These are phyloP conservation scores for Microctenopoma steveboyesi DNA, from an alignment of 2,797 vertebrate genomes.

Conservation along the genomic window DNA sequence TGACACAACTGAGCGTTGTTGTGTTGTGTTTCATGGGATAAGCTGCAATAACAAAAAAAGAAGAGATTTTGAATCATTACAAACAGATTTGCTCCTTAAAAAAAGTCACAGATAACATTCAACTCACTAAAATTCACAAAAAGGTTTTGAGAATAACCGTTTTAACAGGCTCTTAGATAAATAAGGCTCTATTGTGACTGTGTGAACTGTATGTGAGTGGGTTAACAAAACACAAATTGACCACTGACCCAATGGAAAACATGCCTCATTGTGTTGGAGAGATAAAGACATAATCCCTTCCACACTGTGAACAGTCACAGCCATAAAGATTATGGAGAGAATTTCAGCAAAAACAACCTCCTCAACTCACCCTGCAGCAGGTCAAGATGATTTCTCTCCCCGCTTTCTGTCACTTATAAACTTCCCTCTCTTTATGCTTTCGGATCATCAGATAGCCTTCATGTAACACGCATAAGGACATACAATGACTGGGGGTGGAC, in stretches of 20 bases:
- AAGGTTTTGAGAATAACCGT: too few relatives aligned
- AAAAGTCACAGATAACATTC: too few relatives aligned
- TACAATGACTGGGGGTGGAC: neutral
- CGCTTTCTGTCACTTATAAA: slow-evolving; percentile 34
- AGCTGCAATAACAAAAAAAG: too few relatives aligned
- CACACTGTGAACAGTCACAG: slow-evolving; percentile 39
- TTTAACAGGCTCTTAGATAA: neutral
- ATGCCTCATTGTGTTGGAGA: slow-evolving; percentile 33
- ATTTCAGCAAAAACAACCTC: slow-evolving; percentile 59
- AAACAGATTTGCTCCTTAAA: too few relatives aligned
- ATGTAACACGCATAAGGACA: slow-evolving; percentile 12
- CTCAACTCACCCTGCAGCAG: slow-evolving; percentile 31
- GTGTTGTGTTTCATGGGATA: too few relatives aligned
- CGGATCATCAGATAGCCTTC: slow-evolving; percentile 21
- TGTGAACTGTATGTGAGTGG: slow-evolving; percentile 1
- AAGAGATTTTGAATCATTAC: too few relatives aligned
- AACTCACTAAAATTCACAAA: too few relatives aligned
- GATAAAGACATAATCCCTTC: slow-evolving; percentile 59
- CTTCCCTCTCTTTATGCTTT: slow-evolving; percentile 32
- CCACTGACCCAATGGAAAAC: slow-evolving; percentile 31
- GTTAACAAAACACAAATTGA: slow-evolving; percentile 42
- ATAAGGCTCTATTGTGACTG: slow-evolving; percentile 24
- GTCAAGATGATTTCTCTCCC: slow-evolving; percentile 37
- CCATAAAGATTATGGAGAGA: slow-evolving; percentile 47
- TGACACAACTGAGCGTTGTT: too few relatives aligned